Percentiles rank a stretch among this genome's conserved stretches.
Conservation (phyloP, 2,797 vertebrate species). For the Tragopan temminckii region DNA sequence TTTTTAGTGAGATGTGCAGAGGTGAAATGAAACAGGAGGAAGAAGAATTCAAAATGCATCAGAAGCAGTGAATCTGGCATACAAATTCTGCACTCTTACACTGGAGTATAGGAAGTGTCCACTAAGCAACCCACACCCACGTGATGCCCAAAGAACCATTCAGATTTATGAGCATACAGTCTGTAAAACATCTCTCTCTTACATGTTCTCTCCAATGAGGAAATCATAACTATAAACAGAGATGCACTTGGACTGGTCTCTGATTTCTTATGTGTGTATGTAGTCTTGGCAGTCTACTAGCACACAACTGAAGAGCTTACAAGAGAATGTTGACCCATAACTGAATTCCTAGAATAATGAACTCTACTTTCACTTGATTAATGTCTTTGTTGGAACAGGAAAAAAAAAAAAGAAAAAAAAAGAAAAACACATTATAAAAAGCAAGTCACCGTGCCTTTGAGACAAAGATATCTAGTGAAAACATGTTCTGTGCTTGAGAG, state of each 20-base stretch:
- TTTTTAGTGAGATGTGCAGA: background rate
- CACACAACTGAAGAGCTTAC: background rate
- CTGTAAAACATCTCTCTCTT: background rate
- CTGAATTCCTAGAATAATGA: constrained; percentile 5
- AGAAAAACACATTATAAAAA: background rate
- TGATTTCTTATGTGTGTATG: background rate
- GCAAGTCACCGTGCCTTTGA: background rate
- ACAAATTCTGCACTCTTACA: background rate
- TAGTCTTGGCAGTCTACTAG: background rate
- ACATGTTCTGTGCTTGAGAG: background rate
- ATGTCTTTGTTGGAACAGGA: background rate
- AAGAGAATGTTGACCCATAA: background rate
- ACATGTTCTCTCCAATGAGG: background rate
- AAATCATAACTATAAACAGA: background rate
- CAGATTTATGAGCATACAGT: background rate
- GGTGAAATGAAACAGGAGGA: background rate
- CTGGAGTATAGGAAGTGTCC: background rate
- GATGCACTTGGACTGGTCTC: background rate
- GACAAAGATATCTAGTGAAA: background rate
- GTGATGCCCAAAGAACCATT: background rate
- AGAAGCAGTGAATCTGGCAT: background rate
- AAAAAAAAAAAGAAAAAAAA: background rate
- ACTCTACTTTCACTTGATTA: background rate
- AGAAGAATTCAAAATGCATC: background rate
- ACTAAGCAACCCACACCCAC: background rate